These are phyloP conservation scores for Lamellibrachia columna DNA, from an alignment of 2,888 invertebrate species.

Conservation along the genomic window DNA sequence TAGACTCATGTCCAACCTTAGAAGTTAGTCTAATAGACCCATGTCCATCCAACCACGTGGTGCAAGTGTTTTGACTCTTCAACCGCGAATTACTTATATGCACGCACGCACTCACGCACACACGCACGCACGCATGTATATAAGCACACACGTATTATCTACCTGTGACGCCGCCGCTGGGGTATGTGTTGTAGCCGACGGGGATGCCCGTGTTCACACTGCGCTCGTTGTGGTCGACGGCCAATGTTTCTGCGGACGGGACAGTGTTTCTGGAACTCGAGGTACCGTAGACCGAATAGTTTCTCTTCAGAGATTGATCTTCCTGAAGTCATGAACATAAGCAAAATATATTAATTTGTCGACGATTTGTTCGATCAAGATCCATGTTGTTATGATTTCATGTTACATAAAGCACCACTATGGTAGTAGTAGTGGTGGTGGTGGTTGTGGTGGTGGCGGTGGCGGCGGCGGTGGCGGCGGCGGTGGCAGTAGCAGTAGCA, in stretches of 20 bases:
- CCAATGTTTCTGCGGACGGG: background rate
- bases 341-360: background rate
- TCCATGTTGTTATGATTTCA: background rate
- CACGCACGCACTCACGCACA: background rate
- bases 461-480: too few relatives aligned
- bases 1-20: too few relatives aligned
- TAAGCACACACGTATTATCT: background rate
- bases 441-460: too few relatives aligned
- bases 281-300: background rate
- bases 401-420: background rate
- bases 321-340: background rate
- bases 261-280: background rate
- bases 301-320: background rate
- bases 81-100: background rate
- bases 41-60: too few relatives aligned
- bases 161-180: background rate
- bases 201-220: slow-evolving; percentile 36
- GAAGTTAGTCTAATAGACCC: too few relatives aligned
- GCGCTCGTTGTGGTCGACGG: background rate
- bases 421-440: too few relatives aligned
- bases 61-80: too few relatives aligned
- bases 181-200: background rate
- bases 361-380: background rate
- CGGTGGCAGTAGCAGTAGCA: too few relatives aligned
- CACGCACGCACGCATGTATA: background rate